Base-by-base conservation (phyloP, 2,888 invertebrate genomes). In the Ornithoptera alexandrae region DNA sequence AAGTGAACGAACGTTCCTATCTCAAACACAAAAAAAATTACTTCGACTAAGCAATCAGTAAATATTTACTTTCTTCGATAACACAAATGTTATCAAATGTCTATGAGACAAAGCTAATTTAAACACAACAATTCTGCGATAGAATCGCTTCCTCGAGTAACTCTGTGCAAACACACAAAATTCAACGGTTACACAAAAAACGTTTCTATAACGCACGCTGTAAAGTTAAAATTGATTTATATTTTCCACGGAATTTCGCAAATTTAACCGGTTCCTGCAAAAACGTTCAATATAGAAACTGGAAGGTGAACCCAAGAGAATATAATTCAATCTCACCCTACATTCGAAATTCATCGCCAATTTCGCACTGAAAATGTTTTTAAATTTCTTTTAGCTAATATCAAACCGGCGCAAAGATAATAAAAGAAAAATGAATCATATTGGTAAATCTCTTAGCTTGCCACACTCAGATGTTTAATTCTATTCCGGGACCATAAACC, bases 81-180 rank as follows among this genome's bases (percentile, higher is more conserved):
- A 50, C 15, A 50, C 15, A 50, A 50, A 50, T 50, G 17, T 50
- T 10, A 50, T 5, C 15, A 50, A 50, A 50, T 50, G 15, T 5
- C 50, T 22, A 57, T 24, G 12, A 67, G 62, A 56, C 67, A n/a
- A 62, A 36, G 58, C 30, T 63, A 68, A 68, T 58, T 68, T 62
- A 62, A 68, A 57, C 62, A 68, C 62, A 68, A 68, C 62, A 42
- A 42, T 22, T 30, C 58, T 15, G 36, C 62, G 30, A 12, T 18
- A 6, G 46, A 46, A 62, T 58, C 20, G 30, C 30, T 63, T 63
- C 62, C 30, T 63, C 36, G 30, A 68, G 50, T 68, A 62, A 67
- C 57, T 46, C 46, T 30, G 58, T 36, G 30, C 30, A 68, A 62
- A 68, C 67, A 68, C 20, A 62, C n/a, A 57, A 58, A 57, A 46